These are phyloP conservation scores for Rapana venosa DNA, from an alignment of 2,888 invertebrate genomes.

Conservation along the genomic window DNA sequence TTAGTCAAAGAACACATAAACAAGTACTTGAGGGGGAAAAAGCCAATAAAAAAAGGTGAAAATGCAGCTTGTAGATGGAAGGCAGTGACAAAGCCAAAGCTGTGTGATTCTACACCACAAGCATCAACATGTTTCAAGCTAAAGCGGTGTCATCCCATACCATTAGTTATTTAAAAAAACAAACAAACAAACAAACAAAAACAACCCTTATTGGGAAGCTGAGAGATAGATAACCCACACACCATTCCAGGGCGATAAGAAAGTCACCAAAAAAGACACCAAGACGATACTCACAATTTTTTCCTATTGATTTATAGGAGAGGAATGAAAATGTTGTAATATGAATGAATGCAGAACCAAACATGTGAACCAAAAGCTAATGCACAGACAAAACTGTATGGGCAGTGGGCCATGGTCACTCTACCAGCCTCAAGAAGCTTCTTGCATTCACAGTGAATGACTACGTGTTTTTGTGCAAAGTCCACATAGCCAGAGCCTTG, in stretches of 20 bases:
- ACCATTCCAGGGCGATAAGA: not conserved
- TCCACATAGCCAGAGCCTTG: too few species aligned
- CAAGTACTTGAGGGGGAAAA: not conserved
- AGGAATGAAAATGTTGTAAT: not conserved
- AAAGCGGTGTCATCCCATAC: not conserved
- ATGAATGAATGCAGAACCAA: conserved; percentile 15
- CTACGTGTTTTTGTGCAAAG: too few species aligned
- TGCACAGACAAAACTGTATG: not conserved
- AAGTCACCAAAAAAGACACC: not conserved
- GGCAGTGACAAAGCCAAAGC: not conserved
- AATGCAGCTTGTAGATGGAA: not conserved
- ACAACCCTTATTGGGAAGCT: not conserved
- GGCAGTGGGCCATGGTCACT: too few species aligned
- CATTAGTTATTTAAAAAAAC: not conserved
- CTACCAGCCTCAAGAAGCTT: too few species aligned
- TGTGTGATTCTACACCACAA: not conserved
- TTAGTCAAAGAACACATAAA: not conserved
- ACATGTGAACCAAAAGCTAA: not conserved
- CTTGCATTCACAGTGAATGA: too few species aligned
- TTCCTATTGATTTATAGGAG: not conserved
- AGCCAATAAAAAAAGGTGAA: not conserved
- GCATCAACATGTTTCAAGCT: not conserved
- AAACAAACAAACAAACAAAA: not conserved
- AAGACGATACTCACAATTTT: conserved; percentile 22
- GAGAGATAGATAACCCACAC: not conserved